Evolutionary conservation across 2,888 invertebrate species (phyloP), one percentile per base, ranked within the genome.

Genomic region (Saturnia japonica): DNA sequence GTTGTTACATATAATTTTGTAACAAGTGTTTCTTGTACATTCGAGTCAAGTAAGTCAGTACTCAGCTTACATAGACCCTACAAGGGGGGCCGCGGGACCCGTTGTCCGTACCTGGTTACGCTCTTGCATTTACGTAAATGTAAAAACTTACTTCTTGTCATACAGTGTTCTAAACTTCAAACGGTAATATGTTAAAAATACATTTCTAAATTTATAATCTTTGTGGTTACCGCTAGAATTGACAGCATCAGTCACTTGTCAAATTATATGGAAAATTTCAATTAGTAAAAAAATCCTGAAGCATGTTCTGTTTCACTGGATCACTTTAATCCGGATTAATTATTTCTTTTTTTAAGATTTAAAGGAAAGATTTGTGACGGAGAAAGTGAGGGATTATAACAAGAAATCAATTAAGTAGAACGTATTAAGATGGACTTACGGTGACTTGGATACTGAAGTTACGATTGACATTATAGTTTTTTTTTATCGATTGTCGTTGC

Each of bases 291-390:
- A 54, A 54, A 54, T n/a, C 12, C n/a, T n/a, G 7, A 22, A 54
- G 22, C 54, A n/a, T 54, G 9, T 22, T 8, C 54, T 22, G n/a
- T 54, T n/a, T 54, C 22, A n/a, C 11, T 1, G 54, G 54, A 22
- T n/a, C n/a, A 54, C 19, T 54, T 54, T 54, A 54, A 54, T 54
- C 54, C 54, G n/a, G 54, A 54, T 54, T 22, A 54, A 54, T 22
- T n/a, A 9, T 22, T 9, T 22, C 6, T n/a, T 54, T 54, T 54
- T 22, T n/a, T 12, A 1, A 1, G 1, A 9, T 54, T 54, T 22
- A 22, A 54, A 9, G 8, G 54, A 22, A 54, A 54, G 54, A 54
- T 22, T 54, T 54, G 19, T 54, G 54, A 22, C n/a, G 51, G 19
- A 2, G 47, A 47, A 47, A 51, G 2, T 51, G 51, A 51, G 19